Base-by-base conservation (phyloP, 2,797 vertebrate genomes). In the Sebastes iracundus region DNA sequence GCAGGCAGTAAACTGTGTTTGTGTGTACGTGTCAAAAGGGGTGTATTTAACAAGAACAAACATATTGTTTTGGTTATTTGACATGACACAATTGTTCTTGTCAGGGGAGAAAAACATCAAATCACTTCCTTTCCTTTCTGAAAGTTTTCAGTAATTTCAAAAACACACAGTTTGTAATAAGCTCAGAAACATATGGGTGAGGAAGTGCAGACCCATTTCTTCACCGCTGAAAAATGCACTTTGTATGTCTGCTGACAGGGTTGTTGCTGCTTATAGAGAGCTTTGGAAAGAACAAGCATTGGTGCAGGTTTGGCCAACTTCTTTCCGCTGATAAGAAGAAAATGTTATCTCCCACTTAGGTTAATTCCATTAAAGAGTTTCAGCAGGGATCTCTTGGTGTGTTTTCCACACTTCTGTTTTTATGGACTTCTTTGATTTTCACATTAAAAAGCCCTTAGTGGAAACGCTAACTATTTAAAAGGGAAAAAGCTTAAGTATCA, bases 41-140 rank as follows among this genome's bases (percentile, higher is more conserved):
- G 73, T 28, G 67, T 66, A 55, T 81, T 91, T 90, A 83, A 87
- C 90, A n/a, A 87, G 83, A 79, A 76, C 75, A 67, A 84, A 86
- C 88, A 90, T 20, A 77, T 56, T 89, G 89, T 80, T 92, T 85
- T 67, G 76, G 88, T 91, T 74, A 84, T 33, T 70, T 63, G 75
- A 89, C 83, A 78, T 25, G 53, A 80, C 66, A 77, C 80, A 88
- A 90, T 75, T 77, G 78, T 70, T 81, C 49, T 61, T 68, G 76
- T 87, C 65, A 79, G 66, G 30, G 27, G 64, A 67, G 63, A 63
- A 82, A 20, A 85, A 76, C 30, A 79, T 64, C 46, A 7, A 73
- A 84, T 77, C 58, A 55, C 61, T 61, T 74, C 66, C 56, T 79
- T 28, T 70, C 33, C n/a, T 77, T 46, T 59, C 33, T 42, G 75